Conservation (phyloP, 1,140 invertebrate genomes). For the Neotoxoptera formosana region DNA sequence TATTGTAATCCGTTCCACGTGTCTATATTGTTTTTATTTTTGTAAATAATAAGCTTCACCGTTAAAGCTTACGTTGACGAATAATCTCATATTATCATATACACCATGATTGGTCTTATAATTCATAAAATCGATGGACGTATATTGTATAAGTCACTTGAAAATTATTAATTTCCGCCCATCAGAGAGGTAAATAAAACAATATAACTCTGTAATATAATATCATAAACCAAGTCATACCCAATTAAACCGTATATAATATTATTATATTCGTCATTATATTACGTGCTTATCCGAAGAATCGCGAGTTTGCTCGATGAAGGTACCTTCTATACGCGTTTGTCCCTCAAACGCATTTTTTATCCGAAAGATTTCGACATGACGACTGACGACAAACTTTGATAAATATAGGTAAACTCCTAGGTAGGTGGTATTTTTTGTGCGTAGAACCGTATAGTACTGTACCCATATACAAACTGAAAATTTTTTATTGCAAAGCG, state of each 20-base stretch:
- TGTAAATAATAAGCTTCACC: too few relatives aligned
- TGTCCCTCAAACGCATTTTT: not conserved
- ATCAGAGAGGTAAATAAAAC: not conserved
- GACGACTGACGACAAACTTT: not conserved
- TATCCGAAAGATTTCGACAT: not conserved
- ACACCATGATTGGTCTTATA: too few relatives aligned
- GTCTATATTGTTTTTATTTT: too few relatives aligned
- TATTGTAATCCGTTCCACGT: too few relatives aligned
- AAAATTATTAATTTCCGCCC: not conserved
- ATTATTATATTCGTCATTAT: not conserved
- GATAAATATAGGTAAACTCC: not conserved
- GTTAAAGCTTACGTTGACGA: too few relatives aligned
- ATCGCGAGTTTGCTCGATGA: not conserved
- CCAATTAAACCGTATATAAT: not conserved
- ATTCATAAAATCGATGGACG: too few relatives aligned
- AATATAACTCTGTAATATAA: not conserved
- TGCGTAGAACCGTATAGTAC: not conserved
- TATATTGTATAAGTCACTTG: not conserved
- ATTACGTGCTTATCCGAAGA: not conserved
- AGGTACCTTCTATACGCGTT: not conserved
- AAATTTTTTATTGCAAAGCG: too few relatives aligned
- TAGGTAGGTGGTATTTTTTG: not conserved
- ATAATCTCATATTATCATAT: too few relatives aligned
- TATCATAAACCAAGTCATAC: not conserved
- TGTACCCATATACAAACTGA: not conserved